These are phyloP conservation scores for Papio anubis DNA, from an alignment of 2,113 vertebrate genomes.

Conservation along the genomic window DNA sequence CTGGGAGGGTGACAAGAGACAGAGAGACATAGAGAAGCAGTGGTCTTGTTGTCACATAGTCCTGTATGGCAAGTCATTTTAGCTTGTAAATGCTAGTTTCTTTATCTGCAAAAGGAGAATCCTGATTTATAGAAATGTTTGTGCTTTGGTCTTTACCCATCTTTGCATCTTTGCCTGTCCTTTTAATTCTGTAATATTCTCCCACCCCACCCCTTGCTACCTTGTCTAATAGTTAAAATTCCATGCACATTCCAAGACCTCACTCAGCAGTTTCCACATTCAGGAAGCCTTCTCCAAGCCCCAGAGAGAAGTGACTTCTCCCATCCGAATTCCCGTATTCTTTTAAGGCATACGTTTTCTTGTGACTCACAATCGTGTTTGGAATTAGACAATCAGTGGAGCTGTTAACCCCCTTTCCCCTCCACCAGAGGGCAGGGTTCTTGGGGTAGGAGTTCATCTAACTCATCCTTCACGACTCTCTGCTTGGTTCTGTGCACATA, in stretches of 20 bases:
- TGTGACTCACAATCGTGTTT: neutral
- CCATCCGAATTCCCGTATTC: neutral
- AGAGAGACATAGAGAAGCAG: accelerated
- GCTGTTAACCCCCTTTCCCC: neutral
- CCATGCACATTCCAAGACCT: neutral
- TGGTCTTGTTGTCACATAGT: neutral
- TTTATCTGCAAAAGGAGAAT: neutral
- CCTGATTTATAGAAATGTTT: neutral
- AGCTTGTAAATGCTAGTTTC: neutral
- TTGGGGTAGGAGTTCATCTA: neutral
- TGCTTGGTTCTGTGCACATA: neutral
- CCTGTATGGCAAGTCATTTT: neutral
- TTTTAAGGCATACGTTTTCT: neutral
- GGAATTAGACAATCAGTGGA: neutral
- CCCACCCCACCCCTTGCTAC: neutral
- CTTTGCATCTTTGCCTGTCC: neutral
- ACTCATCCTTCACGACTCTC: neutral
- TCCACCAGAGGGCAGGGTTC: neutral
- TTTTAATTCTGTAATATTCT: neutral
- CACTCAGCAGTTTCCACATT: slow-evolving; percentile 10
- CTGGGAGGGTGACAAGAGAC: neutral
- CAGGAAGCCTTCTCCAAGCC: neutral
- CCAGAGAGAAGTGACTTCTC: neutral
- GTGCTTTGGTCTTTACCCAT: neutral
- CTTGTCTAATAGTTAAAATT: neutral